phyloP scores from a whole-genome alignment of 1,140 invertebrate genomes.

The Drosophila tristis region DNA sequence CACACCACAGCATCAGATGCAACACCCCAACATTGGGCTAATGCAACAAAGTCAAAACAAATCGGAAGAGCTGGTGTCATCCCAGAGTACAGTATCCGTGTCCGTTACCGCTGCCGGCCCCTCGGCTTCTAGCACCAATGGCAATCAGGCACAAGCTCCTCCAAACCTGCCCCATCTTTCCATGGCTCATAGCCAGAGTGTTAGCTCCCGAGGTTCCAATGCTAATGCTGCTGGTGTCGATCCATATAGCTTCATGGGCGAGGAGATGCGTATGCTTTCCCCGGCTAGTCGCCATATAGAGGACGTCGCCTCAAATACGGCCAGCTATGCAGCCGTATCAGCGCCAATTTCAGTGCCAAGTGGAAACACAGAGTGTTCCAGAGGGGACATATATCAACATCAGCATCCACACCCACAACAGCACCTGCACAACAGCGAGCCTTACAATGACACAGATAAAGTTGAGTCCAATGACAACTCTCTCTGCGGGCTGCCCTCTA shows the following conservation, averaged over 20 bases:
- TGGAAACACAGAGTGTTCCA: conserved; percentile 16
- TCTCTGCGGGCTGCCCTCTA: conserved; percentile 12
- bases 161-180: conserved; percentile 6
- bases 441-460: conserved; percentile 7
- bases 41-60: conserved; percentile 45
- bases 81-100: conserved; percentile 8
- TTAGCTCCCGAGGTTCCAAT: conserved; percentile 7
- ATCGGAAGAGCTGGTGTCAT: conserved; percentile 42
- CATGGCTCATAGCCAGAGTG: conserved; percentile 6
- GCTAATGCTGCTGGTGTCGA: conserved; percentile 43
- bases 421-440: conserved; percentile 2
- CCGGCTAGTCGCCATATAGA: conserved; percentile 28
- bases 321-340: conserved; percentile 23
- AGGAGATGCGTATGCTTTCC: conserved; percentile 54
- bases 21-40: conserved; percentile 35
- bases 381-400: conserved; percentile 21
- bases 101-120: conserved; percentile 1
- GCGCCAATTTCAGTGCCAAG: conserved; percentile 18
- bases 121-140: conserved; percentile 15
- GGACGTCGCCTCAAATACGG: conserved; percentile 2
- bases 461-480: conserved; percentile 23
- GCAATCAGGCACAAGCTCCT: conserved; percentile 6
- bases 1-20: conserved; percentile 81
- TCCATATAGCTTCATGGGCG: conserved; percentile 60
- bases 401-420: conserved; percentile 2